Conservation (phyloP, 2,113 vertebrate species). For the Uria lomvia region DNA sequence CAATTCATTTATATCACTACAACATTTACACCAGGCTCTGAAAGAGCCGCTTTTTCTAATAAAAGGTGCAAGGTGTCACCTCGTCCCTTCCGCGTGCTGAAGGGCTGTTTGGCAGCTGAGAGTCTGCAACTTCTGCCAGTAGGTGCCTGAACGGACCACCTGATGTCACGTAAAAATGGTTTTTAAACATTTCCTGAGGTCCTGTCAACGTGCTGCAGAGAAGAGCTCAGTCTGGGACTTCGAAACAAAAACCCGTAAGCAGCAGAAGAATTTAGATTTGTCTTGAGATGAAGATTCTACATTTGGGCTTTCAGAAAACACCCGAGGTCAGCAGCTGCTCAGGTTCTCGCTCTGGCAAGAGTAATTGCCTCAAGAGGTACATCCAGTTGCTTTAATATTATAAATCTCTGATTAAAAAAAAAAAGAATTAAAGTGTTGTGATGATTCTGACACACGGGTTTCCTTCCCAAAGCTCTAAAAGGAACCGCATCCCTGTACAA, state of each 20-base stretch:
- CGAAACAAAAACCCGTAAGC: neutral
- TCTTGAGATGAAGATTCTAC: neutral
- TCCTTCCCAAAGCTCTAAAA: neutral
- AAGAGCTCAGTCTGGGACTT: neutral
- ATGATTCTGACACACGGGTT: neutral
- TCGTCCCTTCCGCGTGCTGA: neutral
- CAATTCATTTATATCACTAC: neutral
- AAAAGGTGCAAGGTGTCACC: neutral
- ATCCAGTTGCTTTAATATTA: neutral
- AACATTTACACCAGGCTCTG: neutral
- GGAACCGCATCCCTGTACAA: neutral
- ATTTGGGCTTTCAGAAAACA: neutral
- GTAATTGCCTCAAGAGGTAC: neutral
- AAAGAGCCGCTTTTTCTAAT: neutral
- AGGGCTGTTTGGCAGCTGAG: neutral
- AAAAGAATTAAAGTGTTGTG: neutral
- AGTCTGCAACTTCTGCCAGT: neutral
- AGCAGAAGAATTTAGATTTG: neutral
- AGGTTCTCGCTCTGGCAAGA: neutral
- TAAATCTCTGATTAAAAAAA: neutral
- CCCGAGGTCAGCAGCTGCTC: neutral
- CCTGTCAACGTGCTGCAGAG: neutral
- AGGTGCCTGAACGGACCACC: neutral
- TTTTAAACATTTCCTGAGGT: neutral
- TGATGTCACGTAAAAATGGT: neutral